These are phyloP conservation scores for Clusia tigrina DNA, from an alignment of 2,888 invertebrate genomes.

Conservation along the genomic window DNA sequence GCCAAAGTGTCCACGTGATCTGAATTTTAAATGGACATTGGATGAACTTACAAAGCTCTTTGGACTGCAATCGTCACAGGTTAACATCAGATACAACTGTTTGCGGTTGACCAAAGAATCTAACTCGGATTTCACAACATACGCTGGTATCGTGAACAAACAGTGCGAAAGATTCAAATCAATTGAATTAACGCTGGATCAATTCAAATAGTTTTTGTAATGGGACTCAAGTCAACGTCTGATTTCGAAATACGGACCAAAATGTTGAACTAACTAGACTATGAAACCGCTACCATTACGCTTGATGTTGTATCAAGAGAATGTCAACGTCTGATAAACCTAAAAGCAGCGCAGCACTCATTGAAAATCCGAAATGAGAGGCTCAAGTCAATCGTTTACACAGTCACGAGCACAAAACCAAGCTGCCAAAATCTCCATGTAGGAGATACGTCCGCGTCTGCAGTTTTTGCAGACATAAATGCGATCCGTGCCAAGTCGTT, in stretches of 20 bases:
- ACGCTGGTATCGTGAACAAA: conserved; percentile 12
- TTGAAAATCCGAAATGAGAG: neutral
- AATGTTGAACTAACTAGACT: conserved; percentile 6
- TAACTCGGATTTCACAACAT: conserved; percentile 9
- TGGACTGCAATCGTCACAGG: conserved; percentile 6
- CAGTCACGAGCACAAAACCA: neutral
- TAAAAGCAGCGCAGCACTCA: neutral
- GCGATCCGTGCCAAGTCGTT: conserved; percentile 25
- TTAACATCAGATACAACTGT: conserved; percentile 16
- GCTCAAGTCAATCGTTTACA: neutral
- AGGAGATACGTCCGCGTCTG: conserved; percentile 33
- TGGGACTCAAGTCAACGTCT: conserved; percentile 9
- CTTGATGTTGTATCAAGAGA: too few species aligned
- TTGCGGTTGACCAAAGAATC: conserved; percentile 13
- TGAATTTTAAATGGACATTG: too few species aligned
- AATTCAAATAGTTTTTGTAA: conserved; percentile 21
- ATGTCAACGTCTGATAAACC: too few species aligned
- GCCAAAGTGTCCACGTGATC: too few species aligned
- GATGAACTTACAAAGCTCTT: conserved; percentile 17
- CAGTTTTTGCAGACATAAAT: conserved; percentile 29
- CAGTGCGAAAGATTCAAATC: conserved; percentile 12
- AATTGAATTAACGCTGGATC: neutral
- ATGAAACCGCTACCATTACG: neutral
- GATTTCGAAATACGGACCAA: conserved; percentile 17
- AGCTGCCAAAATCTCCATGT: conserved; percentile 29